Conservation (phyloP, 2,113 vertebrate genomes). For the Myrmecobius fasciatus region DNA sequence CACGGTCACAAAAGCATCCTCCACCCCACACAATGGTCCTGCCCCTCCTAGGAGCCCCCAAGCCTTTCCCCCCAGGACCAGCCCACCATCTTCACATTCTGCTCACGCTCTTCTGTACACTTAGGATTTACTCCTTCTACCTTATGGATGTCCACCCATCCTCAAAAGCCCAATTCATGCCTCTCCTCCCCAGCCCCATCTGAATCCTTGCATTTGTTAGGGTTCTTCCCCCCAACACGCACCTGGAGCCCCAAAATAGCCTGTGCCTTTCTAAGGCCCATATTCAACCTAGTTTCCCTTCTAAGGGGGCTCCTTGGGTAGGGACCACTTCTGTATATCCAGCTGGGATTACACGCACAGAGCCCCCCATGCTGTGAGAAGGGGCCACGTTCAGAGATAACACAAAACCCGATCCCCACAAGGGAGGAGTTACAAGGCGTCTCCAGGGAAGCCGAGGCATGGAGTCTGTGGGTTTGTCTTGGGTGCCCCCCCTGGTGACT, state of each 20-base stretch:
- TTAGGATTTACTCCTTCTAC: neutral
- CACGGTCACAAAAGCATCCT: too few species aligned
- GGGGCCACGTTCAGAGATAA: too few species aligned
- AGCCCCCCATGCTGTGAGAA: accelerated
- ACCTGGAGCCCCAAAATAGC: neutral
- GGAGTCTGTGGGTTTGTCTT: too few species aligned
- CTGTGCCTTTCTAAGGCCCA: too few species aligned
- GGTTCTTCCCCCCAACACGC: neutral
- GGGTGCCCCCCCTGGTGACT: neutral
- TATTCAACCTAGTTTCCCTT: too few species aligned
- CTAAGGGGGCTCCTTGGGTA: too few species aligned
- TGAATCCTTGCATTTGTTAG: neutral
- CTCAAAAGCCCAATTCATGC: neutral
- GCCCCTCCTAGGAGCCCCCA: neutral
- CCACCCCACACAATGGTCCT: neutral
- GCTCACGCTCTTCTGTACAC: neutral
- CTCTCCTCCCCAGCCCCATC: neutral
- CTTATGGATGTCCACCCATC: neutral
- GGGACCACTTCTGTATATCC: neutral
- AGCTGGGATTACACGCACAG: neutral
- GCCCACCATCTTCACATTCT: neutral
- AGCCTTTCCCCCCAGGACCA: neutral
- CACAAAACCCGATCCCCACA: too few species aligned
- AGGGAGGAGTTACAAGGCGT: too few species aligned
- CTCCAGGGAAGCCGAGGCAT: neutral